Evolutionary conservation across 1,140 invertebrate species (phyloP).

Genomic region (Cydia pomonella): DNA sequence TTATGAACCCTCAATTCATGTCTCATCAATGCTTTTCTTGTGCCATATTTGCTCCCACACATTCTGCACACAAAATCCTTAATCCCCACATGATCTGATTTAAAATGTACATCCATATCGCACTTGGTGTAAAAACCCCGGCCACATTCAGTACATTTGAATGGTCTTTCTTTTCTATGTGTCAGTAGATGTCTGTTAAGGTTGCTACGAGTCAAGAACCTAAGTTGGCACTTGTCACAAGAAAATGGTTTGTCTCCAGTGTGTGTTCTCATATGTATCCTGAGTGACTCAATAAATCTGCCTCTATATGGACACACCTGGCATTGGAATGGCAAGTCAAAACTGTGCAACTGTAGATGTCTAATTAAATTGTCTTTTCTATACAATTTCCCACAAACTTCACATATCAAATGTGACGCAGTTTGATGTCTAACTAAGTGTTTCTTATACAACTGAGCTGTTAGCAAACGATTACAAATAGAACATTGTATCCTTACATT

Average conservation of each 20-base stretch:
- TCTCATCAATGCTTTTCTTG: conserved; percentile 65
- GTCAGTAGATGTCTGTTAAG: conserved; percentile 66
- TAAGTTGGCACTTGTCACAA: conserved; percentile 70
- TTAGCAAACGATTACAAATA: conserved; percentile 46
- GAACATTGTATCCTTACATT: conserved; percentile 51
- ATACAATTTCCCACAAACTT: conserved; percentile 55
- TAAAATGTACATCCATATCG: conserved; percentile 55
- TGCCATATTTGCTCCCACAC: conserved; percentile 74
- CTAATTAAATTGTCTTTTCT: conserved; percentile 48
- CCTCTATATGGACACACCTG: conserved; percentile 55
- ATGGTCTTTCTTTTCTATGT: conserved; percentile 52
- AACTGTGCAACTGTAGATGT: conserved; percentile 50
- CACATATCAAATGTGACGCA: conserved; percentile 50
- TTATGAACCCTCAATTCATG: conserved; percentile 71
- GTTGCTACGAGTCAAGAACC: conserved; percentile 72
- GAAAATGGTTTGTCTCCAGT: conserved; percentile 72
- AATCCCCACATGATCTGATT: conserved; percentile 67
- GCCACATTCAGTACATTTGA: conserved; percentile 52
- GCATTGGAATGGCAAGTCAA: conserved; percentile 51
- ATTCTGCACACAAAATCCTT: conserved; percentile 67
- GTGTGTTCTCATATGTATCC: conserved; percentile 73
- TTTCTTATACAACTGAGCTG: conserved; percentile 46
- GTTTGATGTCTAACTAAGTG: conserved; percentile 49
- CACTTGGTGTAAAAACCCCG: conserved; percentile 50
- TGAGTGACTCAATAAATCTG: conserved; percentile 54